Evolutionary conservation across 92 coral and sea anemone genomes (phyloP), one percentile per base, ranked within the genome.

Genomic region (Phenganax stokvisi): DNA sequence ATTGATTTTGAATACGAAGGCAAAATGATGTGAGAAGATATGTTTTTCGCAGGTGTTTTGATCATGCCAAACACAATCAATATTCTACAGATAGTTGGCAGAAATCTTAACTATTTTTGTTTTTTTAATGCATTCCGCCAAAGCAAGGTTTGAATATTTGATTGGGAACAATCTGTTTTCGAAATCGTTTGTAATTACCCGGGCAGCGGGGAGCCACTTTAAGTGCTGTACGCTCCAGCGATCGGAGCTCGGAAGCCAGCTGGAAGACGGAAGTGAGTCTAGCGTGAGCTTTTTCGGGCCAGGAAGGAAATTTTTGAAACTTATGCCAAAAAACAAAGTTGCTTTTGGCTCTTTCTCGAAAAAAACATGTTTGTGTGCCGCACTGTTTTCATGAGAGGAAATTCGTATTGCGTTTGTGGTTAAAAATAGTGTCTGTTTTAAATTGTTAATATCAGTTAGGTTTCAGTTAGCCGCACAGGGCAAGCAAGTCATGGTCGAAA

Each of bases 181-280:
- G 29, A 68, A 68, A 30, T 68, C 16, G 73, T 53, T 51, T 68
- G 52, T 68, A 68, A 68, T 68, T 68, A 29, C 54, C 73, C 52
- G 1, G 0, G 1, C 73, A 68, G 73, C 73, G 16, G 52, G 73
- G 54, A 30, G 54, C 73, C 73, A 29, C 53, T 76, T 31, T 57
- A 52, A 30, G 69, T 57, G 37, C n/a, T 17, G 15, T 60, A 9
- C 7, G 47, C 47, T 37, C 47, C 54, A 52, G 16, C 52, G 53
- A 60, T 28, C 81, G 81, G 81, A 76, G 15, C 56, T 10, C 81
- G 70, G 71, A 56, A 30, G 31, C 12, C 27, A n/a, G 58, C 77
- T 52, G 59, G 61, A 15, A 25, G 66, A 17, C 68, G 54, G 54
- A 29, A 10, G 13, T 10, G 67, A 52, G 53, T 37, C 47, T 37